Evolutionary conservation across 2,888 invertebrate genomes (phyloP).

Genomic region (Drosophila bunnanda): DNA sequence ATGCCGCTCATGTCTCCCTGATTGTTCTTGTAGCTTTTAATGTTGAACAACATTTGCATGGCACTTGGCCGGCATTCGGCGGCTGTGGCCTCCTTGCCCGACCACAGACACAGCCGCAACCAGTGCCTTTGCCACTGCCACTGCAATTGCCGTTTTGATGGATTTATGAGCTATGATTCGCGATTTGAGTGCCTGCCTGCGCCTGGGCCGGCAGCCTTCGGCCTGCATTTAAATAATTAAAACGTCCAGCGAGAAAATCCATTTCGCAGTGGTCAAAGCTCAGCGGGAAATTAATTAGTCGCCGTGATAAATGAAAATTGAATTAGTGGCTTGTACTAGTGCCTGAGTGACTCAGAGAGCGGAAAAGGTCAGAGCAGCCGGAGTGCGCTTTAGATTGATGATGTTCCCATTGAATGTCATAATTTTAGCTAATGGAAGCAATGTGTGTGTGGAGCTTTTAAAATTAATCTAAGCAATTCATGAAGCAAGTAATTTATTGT

Average conservation of each 20-base stretch:
- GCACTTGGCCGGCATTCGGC: slow-evolving; percentile 58
- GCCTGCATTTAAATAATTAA: slow-evolving; percentile 79
- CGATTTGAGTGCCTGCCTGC: slow-evolving; percentile 46
- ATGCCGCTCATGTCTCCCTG: slow-evolving; percentile 63
- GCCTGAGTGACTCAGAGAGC: slow-evolving; percentile 24
- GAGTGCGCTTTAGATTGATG: slow-evolving; percentile 27
- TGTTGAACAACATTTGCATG: slow-evolving; percentile 78
- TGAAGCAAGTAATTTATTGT: background rate
- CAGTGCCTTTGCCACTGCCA: no score
- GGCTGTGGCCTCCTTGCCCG: slow-evolving; percentile 42
- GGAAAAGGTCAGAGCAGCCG: slow-evolving; percentile 30
- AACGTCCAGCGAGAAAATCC: slow-evolving; percentile 63
- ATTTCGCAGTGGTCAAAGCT: slow-evolving; percentile 51
- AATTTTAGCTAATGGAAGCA: slow-evolving; percentile 22
- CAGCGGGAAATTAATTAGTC: slow-evolving; percentile 78
- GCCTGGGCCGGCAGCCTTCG: slow-evolving; percentile 66
- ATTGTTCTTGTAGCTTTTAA: slow-evolving; percentile 77
- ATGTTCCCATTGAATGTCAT: slow-evolving; percentile 26
- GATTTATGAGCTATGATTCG: slow-evolving; percentile 82
- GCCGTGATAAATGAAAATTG: slow-evolving; percentile 78
- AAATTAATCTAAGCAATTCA: background rate
- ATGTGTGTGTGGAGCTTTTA: background rate
- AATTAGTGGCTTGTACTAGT: slow-evolving; percentile 70
- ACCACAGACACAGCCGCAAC: no score
- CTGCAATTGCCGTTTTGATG: slow-evolving; percentile 62